Conservation (phyloP, 2,113 vertebrate species). For the Hippocampus barbouri region DNA sequence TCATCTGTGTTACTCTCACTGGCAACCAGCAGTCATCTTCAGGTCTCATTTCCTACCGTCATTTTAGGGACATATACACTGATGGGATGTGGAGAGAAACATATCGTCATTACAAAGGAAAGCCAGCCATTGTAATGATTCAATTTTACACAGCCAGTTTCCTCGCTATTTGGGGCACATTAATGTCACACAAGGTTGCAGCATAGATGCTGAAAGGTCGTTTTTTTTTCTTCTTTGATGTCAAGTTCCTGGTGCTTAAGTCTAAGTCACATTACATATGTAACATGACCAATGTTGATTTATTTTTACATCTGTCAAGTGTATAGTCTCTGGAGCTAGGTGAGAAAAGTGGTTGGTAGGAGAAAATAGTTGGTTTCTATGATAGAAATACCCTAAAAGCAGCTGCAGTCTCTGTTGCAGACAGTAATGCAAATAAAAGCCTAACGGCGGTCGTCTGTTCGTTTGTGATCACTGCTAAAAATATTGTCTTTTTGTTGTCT, state of each 20-base stretch:
- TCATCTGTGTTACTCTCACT: conserved; percentile 54
- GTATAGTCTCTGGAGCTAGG: conserved; percentile 29
- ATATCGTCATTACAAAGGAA: conserved; percentile 73
- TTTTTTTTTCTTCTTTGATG: conserved; percentile 12
- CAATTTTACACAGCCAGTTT: conserved; percentile 75
- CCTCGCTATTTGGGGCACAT: conserved; percentile 63
- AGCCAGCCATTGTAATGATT: conserved; percentile 69
- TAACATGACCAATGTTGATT: conserved; percentile 23
- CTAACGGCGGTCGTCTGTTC: conserved; percentile 49
- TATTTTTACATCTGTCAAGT: conserved; percentile 13
- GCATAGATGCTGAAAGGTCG: conserved; percentile 37
- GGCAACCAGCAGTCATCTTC: conserved; percentile 64
- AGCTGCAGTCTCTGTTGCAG: conserved; percentile 57
- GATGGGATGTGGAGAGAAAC: conserved; percentile 69
- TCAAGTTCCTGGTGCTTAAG: conserved; percentile 28
- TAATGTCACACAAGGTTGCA: conserved; percentile 61
- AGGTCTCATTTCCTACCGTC: conserved; percentile 68
- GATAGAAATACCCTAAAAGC: conserved; percentile 45
- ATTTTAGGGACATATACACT: conserved; percentile 56
- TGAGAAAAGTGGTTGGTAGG: conserved; percentile 34
- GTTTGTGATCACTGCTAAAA: conserved; percentile 6
- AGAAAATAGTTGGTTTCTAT: conserved; percentile 44
- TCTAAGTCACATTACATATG: conserved; percentile 23
- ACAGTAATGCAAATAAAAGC: conserved; percentile 59
- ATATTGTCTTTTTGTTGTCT: conserved; percentile 13